A percentile compares a stretch with the other conserved stretches of the same genome.
Evolutionary conservation across 2,113 vertebrate genomes (phyloP).

Genomic region (Taxidea taxus): DNA sequence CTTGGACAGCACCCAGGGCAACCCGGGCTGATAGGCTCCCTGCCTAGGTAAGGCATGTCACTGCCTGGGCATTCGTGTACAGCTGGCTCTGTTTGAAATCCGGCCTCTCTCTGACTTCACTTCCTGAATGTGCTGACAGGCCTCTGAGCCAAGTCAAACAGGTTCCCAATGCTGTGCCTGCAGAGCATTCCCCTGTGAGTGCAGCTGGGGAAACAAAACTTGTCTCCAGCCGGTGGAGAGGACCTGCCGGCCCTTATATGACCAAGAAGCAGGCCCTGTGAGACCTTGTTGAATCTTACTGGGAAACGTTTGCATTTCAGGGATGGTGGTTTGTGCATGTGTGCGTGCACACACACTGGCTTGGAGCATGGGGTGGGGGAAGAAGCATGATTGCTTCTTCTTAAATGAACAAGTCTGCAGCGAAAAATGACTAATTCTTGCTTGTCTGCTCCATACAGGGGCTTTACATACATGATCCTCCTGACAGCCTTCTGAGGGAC

Average conservation of each 20-base stretch:
- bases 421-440: slow-evolving; percentile 1
- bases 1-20: slow-evolving; percentile 11
- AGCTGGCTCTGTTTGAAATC: slow-evolving; percentile 82
- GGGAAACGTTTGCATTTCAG: slow-evolving; percentile 59
- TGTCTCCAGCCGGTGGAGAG: slow-evolving; percentile 75
- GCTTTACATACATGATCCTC: not conserved
- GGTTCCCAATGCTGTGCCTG: slow-evolving; percentile 84
- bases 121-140: slow-evolving; percentile 86
- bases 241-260: slow-evolving; percentile 70
- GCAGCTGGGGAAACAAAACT: slow-evolving; percentile 85
- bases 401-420: slow-evolving; percentile 33
- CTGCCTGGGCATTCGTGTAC: slow-evolving; percentile 77
- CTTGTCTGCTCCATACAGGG: not conserved
- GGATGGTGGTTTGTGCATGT: not conserved
- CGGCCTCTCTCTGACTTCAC: slow-evolving; percentile 84
- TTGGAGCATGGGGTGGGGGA: not conserved
- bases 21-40: slow-evolving; percentile 63
- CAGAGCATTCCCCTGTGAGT: slow-evolving; percentile 83
- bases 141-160: slow-evolving; percentile 85
- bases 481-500: not conserved
- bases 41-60: slow-evolving; percentile 74
- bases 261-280: slow-evolving; percentile 63
- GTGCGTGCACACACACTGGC: not conserved
- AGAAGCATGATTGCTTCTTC: not conserved
- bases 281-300: slow-evolving; percentile 66